Evolutionary conservation across 2,888 invertebrate genomes (phyloP).

Genomic region (Pristionchus exspectatus): DNA sequence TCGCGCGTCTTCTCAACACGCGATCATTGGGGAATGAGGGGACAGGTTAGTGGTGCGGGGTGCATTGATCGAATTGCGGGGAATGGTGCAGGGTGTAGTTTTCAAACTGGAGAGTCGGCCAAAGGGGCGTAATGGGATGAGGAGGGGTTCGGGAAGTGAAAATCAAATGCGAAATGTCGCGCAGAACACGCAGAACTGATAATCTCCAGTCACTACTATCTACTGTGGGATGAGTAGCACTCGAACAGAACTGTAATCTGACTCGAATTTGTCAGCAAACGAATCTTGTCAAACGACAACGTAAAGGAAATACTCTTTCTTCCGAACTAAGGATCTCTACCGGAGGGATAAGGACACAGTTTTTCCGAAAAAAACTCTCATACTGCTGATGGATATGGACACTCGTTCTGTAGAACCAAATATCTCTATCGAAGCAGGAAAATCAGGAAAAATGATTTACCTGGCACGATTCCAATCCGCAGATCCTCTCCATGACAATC

Average conservation of each 20-base stretch:
- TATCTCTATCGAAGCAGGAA: not conserved
- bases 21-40: not conserved
- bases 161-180: not conserved
- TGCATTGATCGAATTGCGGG: not conserved
- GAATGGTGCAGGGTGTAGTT: not conserved
- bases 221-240: not conserved
- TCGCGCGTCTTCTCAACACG: conserved; percentile 73
- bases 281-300: no score
- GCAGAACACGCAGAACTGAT: not conserved
- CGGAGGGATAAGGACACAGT: no score
- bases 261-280: no score
- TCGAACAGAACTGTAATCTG: not conserved
- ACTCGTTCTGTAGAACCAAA: no score
- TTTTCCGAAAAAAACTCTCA: no score
- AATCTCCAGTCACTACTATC: not conserved
- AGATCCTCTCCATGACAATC: conserved; percentile 76
- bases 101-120: not conserved
- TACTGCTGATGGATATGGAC: no score
- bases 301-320: no score
- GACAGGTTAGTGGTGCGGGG: not conserved
- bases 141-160: no score
- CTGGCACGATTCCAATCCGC: conserved; percentile 66
- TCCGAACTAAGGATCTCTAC: no score
- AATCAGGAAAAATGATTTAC: conserved; percentile 51
- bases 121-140: no score